Evolutionary conservation across 2,888 invertebrate genomes (phyloP), one percentile per base, ranked within the genome.

Genomic region (Diadegma fenestrale): DNA sequence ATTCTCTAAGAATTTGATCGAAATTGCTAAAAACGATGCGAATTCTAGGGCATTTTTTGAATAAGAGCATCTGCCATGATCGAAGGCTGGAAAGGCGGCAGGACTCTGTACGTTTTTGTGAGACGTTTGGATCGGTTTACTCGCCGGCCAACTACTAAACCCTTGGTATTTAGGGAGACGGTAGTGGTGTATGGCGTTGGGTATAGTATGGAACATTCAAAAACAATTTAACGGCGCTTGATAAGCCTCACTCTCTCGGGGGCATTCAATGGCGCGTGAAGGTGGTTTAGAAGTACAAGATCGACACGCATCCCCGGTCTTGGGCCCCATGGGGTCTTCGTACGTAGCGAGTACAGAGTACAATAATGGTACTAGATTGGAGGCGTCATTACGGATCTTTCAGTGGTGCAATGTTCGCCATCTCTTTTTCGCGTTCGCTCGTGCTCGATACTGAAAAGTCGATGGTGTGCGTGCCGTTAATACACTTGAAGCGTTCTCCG

Each of bases 211-310:
- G 84, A 76, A 82, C 83, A 85, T 92, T 91, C 89, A 88, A 88
- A 91, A 91, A 91, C 90, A 91, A 90, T 91, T 91, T 90, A 90
- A 86, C 88, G 85, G 86, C 77, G 85, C 87, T 87, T 88, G 88
- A 89, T 90, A 88, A 88, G 87, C 86, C 82, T 79, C 19, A 71
- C 78, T 75, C 82, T 82, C 69, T 82, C 69, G 88, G 87, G 88
- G 87, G 85, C 80, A 89, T 88, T 88, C 87, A 90, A 90, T 90
- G 89, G 88, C 87, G 88, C 90, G 88, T 89, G 87, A 91, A 90
- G 89, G 90, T 88, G 90, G 89, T 88, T 84, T 84, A 77, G 80
- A 84, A 72, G 85, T 26, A 58, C 87, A 85, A 82, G 81, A 78
- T 84, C 86, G 87, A 87, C 89, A 89, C 90, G 88, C 88, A 90